Conservation (phyloP, 2,113 vertebrate genomes). For the Paramisgurnus dabryanus region DNA sequence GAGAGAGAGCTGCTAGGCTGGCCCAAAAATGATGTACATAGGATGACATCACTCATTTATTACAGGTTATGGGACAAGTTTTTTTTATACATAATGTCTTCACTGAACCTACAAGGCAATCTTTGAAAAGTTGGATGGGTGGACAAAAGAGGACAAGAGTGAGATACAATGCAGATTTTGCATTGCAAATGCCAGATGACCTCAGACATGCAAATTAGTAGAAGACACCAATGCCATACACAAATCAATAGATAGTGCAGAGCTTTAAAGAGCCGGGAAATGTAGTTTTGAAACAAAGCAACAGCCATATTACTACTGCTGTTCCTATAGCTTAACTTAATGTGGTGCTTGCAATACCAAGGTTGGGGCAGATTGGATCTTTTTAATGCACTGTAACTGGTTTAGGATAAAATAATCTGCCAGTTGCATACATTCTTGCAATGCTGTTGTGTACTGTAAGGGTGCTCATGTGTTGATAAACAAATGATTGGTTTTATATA, state of each 20-base stretch:
- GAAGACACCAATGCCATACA: constrained; percentile 1
- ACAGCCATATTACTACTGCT: neutral
- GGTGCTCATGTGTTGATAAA: neutral
- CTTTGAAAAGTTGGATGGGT: neutral
- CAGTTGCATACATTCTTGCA: neutral
- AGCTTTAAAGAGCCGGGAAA: constrained; percentile 16
- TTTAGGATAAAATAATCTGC: neutral
- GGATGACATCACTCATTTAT: neutral
- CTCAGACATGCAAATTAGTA: constrained; percentile 52
- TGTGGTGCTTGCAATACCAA: neutral
- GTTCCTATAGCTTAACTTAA: neutral
- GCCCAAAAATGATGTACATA: neutral
- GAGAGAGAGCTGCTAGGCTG: neutral
- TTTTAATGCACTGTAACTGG: neutral
- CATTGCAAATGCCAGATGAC: constrained; percentile 53
- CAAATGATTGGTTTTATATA: neutral
- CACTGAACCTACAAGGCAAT: neutral
- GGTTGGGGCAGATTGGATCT: neutral
- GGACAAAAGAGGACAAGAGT: neutral
- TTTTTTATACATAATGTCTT: neutral
- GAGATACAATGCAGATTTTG: constrained; percentile 50
- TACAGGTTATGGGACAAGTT: neutral
- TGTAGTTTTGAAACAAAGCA: constrained; percentile 26
- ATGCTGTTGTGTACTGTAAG: too few relatives aligned
- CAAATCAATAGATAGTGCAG: neutral